Evolutionary conservation across 2,888 invertebrate species (phyloP), one percentile per base, ranked within the genome.

Genomic region (Lasioglossum lativentre): DNA sequence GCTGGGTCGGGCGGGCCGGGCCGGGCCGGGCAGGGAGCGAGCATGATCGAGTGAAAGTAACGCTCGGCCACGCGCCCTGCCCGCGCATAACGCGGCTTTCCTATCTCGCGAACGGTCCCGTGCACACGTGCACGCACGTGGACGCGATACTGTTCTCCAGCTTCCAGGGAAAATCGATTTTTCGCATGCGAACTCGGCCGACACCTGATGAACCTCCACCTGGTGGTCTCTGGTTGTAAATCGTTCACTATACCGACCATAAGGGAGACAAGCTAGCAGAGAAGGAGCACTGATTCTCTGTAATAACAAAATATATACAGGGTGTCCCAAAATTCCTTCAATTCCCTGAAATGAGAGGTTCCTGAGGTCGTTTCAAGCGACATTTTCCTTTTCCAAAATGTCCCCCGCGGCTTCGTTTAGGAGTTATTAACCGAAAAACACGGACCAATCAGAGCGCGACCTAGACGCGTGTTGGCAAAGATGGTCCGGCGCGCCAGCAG

Each of bases 21-120:
- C 74, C 80, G 59, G 52, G 27, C 59, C 30, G 30, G 30, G 23
- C 63, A 86, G 81, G 86, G 84, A 89, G 77, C 85, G 70, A 86
- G 83, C 84, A 78, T 85, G 91, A 88, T 90, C 90, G 91, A 94
- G 94, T 94, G 94, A 94, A 94, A 94, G 94, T 93, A 93, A 93
- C 87, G 80, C 87, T 90, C 89, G 88, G 92, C 92, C 93, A 93
- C 93, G 93, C 93, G 93, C 90, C 92, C 92, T 91, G 90, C 88
- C 86, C 85, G 89, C 85, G 74, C 86, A 82, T 80, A 84, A 86
- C 81, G 59, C 80, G 42, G 73, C 85, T 81, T 81, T 86, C 70
- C 68, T 63, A 73, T 76, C 73, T 76, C 40, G 63, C 19, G 68
- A 34, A 70, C 72, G 77, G 79, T 85, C 88, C 82, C 86, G 88